Base-by-base conservation (phyloP, 2,888 invertebrate genomes). In the Hypomecis punctinalis region DNA sequence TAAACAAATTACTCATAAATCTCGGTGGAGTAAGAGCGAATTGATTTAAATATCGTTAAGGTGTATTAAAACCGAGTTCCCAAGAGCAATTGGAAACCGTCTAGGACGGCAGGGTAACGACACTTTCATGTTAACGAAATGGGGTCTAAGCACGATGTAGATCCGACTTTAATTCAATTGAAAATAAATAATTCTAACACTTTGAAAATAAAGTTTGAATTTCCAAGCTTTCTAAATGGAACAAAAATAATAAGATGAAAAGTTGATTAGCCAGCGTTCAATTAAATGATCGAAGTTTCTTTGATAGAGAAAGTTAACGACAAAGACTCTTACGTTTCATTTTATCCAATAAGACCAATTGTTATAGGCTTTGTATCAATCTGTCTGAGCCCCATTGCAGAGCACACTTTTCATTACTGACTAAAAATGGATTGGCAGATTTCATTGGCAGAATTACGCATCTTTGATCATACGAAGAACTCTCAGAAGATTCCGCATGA, bases 21-120 rank as follows among this genome's bases (percentile, higher is more conserved):
- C 7, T 35, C 11, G 43, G 5, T 10, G 33, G 40, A 53, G 42
- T 42, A 10, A 10, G 23, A 6, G 5, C 46, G 35, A 54, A 61
- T 53, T 60, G 54, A 61, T 55, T 51, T 62, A 59, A 64, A 62
- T 53, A 60, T 64, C 60, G 61, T 62, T 49, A 66, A 63, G 46
- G 59, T 60, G 66, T 60, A 63, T 66, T 66, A 56, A 55, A 62
- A 57, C 13, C 7, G 33, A 36, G 23, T 49, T 61, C 51, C 23
- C 11, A 45, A 56, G 48, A 51, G 35, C 49, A 51, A 45, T 53
- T 42, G 6, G 51, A 23, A 57, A 13, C 43, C 33, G 58, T 47
- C 48, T 63, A 63, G 63, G 53, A 52, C 63, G 63, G 6, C 53
- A 11, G 53, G 53, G 47, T 54, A 63, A 63, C 43, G 62, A 63